A percentile compares a stretch with the other conserved stretches of the same genome.
phyloP scores from a whole-genome alignment of 2,888 invertebrate genomes.

The Holacanthella duospinosa region DNA sequence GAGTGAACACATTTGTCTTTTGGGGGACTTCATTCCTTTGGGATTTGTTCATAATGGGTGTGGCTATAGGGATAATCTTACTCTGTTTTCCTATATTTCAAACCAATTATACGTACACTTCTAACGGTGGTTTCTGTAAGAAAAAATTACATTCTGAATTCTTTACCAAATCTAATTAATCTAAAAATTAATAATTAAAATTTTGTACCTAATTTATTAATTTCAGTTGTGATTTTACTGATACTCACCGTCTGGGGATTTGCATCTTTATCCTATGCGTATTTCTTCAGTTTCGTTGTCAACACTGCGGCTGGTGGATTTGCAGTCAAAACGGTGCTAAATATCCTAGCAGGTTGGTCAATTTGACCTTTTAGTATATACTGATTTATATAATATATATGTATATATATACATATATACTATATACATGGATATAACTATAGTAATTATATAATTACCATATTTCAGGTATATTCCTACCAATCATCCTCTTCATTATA shows the following conservation, averaged over 20 bases:
- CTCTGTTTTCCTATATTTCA: slow-evolving; percentile 40
- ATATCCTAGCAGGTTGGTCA: slow-evolving; percentile 27
- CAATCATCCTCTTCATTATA: slow-evolving; percentile 17
- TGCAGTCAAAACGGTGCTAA: slow-evolving; percentile 41
- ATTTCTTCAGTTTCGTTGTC: slow-evolving; percentile 49
- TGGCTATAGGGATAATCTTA: slow-evolving; percentile 40
- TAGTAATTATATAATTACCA: not conserved
- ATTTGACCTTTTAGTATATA: not conserved
- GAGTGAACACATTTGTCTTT: slow-evolving; percentile 41
- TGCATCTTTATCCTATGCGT: slow-evolving; percentile 55
- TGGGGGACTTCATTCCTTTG: slow-evolving; percentile 44
- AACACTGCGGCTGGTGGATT: slow-evolving; percentile 47
- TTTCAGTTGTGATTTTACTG: slow-evolving; percentile 44
- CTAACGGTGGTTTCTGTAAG: slow-evolving; percentile 18
- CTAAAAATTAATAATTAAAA: too few species aligned
- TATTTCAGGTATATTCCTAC: slow-evolving; percentile 18
- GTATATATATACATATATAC: not conserved
- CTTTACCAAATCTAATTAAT: too few species aligned
- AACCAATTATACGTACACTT: slow-evolving; percentile 38
- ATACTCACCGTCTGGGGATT: slow-evolving; percentile 51
- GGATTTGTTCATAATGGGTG: slow-evolving; percentile 42
- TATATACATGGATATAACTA: not conserved
- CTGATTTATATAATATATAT: not conserved
- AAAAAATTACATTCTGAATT: too few species aligned
- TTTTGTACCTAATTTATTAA: too few species aligned